Conservation (phyloP, 1,140 invertebrate genomes). For the Drosophila oshimai region DNA sequence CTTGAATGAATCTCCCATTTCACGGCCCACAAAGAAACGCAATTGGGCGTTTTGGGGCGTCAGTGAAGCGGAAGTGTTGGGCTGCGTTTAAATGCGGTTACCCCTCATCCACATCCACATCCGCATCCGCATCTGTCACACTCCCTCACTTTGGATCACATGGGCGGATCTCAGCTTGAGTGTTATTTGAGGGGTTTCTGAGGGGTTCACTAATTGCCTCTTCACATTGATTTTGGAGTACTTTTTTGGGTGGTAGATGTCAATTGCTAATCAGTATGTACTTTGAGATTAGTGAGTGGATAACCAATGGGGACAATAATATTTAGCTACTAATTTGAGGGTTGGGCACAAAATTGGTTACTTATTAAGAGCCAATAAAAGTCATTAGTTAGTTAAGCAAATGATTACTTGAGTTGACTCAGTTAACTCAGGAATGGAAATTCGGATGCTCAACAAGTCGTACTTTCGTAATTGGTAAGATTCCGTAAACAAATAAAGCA, state of each 20-base stretch:
- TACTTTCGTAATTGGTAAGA: too few relatives aligned
- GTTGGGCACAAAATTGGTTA: not conserved
- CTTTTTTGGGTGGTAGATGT: conserved; percentile 14
- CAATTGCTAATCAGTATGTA: conserved; percentile 30
- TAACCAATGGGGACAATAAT: conserved; percentile 24
- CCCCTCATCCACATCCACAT: conserved; percentile 4
- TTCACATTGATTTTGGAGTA: conserved; percentile 22
- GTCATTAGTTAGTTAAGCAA: not conserved
- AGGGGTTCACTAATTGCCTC: conserved; percentile 23
- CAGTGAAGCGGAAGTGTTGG: conserved; percentile 41
- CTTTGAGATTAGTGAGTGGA: conserved; percentile 10
- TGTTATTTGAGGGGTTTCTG: conserved; percentile 25
- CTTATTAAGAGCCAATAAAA: not conserved
- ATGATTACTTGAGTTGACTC: not conserved
- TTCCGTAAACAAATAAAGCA: too few relatives aligned
- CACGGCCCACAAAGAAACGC: conserved; percentile 17
- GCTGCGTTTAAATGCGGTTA: conserved; percentile 27
- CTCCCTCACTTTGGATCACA: not conserved
- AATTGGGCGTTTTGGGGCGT: conserved; percentile 26
- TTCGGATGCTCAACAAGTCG: too few relatives aligned
- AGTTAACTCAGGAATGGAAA: not conserved
- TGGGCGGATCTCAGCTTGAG: conserved; percentile 20
- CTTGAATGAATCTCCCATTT: not conserved
- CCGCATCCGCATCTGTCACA: not conserved
- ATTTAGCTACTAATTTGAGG: not conserved